Base-by-base conservation (phyloP, 2,888 invertebrate species). In the Megaustenia siamemsis region DNA sequence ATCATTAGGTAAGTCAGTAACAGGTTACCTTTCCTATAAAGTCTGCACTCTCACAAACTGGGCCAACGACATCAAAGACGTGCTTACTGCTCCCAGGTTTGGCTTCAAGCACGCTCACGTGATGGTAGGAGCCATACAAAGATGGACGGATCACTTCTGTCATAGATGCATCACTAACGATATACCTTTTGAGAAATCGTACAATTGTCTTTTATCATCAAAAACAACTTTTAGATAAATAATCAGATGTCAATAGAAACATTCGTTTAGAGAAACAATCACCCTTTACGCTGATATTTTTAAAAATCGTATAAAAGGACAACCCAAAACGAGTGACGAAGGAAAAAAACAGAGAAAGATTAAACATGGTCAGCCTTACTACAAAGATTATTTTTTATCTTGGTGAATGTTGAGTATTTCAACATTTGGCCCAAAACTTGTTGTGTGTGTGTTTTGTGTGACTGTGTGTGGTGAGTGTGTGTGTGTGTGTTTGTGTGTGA, bases 21-120 rank as follows among this genome's bases (percentile, higher is more conserved):
- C 15, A 15, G 12, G 15, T 79, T 83, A 90, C 90, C 88, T 93
- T 91, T 60, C 93, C 94, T 32, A 94, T 88, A 86, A 94, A 94
- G 86, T 94, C 94, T 4, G 91, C 92, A 77, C 93, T 91, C 86
- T 94, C 94, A 88, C 94, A 94, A 4, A 94, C 93, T 1, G 94
- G 94, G 8, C 94, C 94, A 1, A 94, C 94, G 5, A 94, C 90
- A 66, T 94, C 92, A 84, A 88, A 93, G 8, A 88, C 53, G 8
- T 85, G 71, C 28, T 63, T 66, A n/a, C 77, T 71, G n/a, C 60
- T 40, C 76, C 60, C 73, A 24, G 40, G 35, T 28, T 0, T 60
- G 10, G 35, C 21, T n/a, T 89, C 88, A 71, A 91, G 88, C 5
- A 93, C 89, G 10, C 93, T 90, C 38, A 94, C 93, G 84, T 93